Conservation (phyloP, 1,140 invertebrate species). For the Drosophila carrolli region DNA sequence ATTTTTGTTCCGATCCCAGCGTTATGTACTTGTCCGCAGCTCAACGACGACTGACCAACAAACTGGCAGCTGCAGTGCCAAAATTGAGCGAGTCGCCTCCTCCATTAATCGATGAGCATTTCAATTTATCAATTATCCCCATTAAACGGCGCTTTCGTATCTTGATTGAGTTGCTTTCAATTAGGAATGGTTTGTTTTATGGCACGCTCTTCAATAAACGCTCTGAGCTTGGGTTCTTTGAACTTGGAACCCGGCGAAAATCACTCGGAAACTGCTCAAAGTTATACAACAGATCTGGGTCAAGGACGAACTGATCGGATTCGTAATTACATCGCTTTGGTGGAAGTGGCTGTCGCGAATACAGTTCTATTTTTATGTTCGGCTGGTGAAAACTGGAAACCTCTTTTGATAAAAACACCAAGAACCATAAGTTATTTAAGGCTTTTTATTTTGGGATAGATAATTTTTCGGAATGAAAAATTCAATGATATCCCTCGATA, state of each 20-base stretch:
- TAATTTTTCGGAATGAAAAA: constrained; percentile 1
- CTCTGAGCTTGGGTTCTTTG: constrained; percentile 51
- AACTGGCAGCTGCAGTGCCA: constrained; percentile 17
- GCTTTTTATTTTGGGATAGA: no score
- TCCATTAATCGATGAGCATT: constrained; percentile 48
- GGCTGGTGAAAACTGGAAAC: not conserved
- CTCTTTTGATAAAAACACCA: not conserved
- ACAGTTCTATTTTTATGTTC: no score
- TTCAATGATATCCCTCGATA: constrained; percentile 14
- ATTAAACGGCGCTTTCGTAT: constrained; percentile 22
- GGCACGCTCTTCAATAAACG: constrained; percentile 43
- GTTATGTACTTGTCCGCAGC: constrained; percentile 31
- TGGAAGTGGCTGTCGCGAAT: no score
- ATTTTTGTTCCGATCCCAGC: not conserved
- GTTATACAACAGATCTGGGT: constrained; percentile 45
- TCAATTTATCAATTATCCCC: constrained; percentile 70
- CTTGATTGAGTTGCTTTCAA: constrained; percentile 64
- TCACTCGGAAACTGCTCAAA: constrained; percentile 10
- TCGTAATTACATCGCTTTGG: constrained; percentile 5
- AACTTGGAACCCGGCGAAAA: constrained; percentile 38
- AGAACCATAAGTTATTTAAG: not conserved
- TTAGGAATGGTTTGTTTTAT: constrained; percentile 30
- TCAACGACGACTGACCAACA: constrained; percentile 37
- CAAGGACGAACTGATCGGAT: constrained; percentile 45
- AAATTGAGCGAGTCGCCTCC: constrained; percentile 45